A percentile compares a stretch with the other conserved stretches of the same genome.
These are phyloP conservation scores for Clostera curtula DNA, from an alignment of 2,888 invertebrate species.

Conservation along the genomic window DNA sequence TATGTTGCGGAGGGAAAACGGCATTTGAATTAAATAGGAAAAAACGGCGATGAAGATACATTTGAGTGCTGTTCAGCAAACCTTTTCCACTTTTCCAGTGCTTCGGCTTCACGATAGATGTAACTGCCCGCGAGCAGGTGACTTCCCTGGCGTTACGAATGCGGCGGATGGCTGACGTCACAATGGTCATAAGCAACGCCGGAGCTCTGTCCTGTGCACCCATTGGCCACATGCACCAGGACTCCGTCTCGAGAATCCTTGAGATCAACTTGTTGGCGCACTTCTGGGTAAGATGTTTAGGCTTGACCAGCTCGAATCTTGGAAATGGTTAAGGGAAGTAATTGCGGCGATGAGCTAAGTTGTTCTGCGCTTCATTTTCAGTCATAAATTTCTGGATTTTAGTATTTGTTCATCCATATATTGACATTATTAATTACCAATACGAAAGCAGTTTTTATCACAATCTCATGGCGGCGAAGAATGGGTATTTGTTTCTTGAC, in stretches of 20 bases:
- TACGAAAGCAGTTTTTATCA: no score
- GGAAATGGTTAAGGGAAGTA: no score
- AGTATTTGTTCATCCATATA: no score
- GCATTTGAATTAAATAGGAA: no score
- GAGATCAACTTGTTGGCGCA: constrained; percentile 59
- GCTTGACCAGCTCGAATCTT: no score
- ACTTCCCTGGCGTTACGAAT: constrained; percentile 47
- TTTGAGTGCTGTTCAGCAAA: background rate
- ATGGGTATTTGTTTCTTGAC: no score
- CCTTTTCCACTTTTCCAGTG: constrained; percentile 31
- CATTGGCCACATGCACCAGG: constrained; percentile 40
- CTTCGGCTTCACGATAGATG: constrained; percentile 60
- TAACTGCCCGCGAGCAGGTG: constrained; percentile 64
- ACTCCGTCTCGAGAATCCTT: constrained; percentile 39
- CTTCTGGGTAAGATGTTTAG: constrained; percentile 47
- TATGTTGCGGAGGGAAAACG: no score
- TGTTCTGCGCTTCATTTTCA: no score
- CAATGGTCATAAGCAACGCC: constrained; percentile 61
- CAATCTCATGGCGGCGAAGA: no score
- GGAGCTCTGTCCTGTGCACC: constrained; percentile 45
- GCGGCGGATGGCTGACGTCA: constrained; percentile 49
- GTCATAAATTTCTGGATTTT: no score
- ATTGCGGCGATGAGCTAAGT: no score
- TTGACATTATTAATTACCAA: no score
- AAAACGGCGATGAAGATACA: background rate